Conservation (phyloP, 2,797 vertebrate species). For the Rhinogobio ventralis region DNA sequence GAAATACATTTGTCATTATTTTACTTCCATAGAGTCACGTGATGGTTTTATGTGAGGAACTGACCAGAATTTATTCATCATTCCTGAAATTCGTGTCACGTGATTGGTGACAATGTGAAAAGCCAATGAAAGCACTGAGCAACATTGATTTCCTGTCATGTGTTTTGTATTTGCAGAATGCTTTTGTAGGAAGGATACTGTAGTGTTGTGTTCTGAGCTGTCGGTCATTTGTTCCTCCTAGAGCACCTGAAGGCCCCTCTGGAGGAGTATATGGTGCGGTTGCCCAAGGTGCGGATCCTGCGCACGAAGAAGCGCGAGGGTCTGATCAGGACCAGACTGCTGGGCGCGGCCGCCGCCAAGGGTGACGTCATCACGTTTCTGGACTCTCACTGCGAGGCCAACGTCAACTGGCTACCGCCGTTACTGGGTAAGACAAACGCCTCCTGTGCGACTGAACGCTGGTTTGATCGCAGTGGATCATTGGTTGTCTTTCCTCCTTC, state of each 20-base stretch:
- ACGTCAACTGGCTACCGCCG: constrained; percentile 96
- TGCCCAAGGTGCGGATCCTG: constrained; percentile 91
- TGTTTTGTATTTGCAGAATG: no score
- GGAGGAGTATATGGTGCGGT: constrained; percentile 90
- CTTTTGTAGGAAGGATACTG: no score
- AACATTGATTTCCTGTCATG: no score
- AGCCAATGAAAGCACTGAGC: no score
- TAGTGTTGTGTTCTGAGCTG: neutral
- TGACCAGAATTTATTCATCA: no score
- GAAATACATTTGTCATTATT: no score
- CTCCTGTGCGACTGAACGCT: neutral
- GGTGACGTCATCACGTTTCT: constrained; percentile 97
- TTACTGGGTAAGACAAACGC: constrained; percentile 76
- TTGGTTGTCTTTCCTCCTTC: neutral
- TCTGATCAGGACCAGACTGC: constrained; percentile 92
- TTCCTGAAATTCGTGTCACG: no score
- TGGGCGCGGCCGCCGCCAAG: constrained; percentile 86
- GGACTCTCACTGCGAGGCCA: constrained; percentile 96
- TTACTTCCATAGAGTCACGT: no score
- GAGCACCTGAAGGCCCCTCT: constrained; percentile 91
- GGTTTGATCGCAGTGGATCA: neutral
- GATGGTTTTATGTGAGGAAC: no score
- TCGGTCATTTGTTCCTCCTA: constrained; percentile 58
- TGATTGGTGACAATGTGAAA: no score
- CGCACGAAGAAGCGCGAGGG: constrained; percentile 94